Evolutionary conservation across 2,888 invertebrate genomes (phyloP), one percentile per base, ranked within the genome.

Genomic region (Ellobium chinense): DNA sequence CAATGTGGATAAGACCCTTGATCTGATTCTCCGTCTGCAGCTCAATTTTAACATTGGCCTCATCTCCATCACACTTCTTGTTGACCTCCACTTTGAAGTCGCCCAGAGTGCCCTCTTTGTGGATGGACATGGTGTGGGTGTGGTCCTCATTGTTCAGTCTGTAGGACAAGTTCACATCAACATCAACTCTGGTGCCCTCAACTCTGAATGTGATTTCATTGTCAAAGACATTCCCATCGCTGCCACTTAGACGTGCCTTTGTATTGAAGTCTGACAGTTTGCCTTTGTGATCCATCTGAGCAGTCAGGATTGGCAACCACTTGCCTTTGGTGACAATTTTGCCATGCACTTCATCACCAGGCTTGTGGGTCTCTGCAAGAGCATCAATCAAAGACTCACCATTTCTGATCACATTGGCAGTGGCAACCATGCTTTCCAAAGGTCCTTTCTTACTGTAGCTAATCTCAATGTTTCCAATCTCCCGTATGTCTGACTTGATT

Each of bases 101-200:
- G 31, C 37, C 37, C 31, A 62, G 29, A 12, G 39, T 27, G 7
- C 83, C 83, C n/a, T 69, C 74, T n/a, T 69, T 83, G 70, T 78
- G 62, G 37, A 70, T 34, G 70, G 27, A 37, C n/a, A 80, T 4
- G 18, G 31, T 46, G 31, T 72, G 73, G 9, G 24, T 69, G 27
- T 72, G n/a, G 7, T 78, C 73, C 12, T 2, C 62, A 4, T 46
- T 62, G 27, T 27, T n/a, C 36, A 29, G 36, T 31, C 18, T 69
- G 60, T 60, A 77, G 36, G 29, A 60, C 2, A 60, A n/a, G 14
- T 37, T 58, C n/a, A 14, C 46, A 14, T 0, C 39, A 4, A 58
- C 1, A 29, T 68, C 69, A 24, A 77, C 27, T 21, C 54, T 12
- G 12, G 36, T 31, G 60, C 69, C 77, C 27, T 77, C 77, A 29